Base-by-base conservation (phyloP, 1,140 invertebrate species). In the Tenebrio molitor region DNA sequence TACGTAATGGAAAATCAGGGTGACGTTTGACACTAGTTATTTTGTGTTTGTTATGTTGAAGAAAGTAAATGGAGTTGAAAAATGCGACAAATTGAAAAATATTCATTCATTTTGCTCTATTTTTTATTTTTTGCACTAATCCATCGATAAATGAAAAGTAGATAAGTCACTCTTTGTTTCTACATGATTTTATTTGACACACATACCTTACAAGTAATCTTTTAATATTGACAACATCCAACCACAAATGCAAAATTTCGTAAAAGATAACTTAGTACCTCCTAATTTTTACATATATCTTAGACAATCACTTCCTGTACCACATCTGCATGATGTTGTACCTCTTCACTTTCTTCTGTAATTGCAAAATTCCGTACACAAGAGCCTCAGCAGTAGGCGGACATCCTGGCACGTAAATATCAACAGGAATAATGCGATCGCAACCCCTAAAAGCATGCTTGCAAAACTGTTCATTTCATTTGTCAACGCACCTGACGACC, bases 341-440 rank as follows among this genome's bases (percentile, higher is more conserved):
- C 10, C 93, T 85, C 81, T 97, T 97, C 1, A 98, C 89, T 83
- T 98, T 98, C 83, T 97, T 98, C 82, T 99, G 97, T 25, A 99
- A 84, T 81, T 98, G 96, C 21, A 99, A 84, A 21, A 99, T 85
- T 72, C 95, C 96, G 83, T 99, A 99, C 71, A 99, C 84, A 1
- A 99, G 84, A 46, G 97, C 97, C 86, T 99, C 97, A 34, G 97
- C 97, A 0, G 96, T 96, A 46, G 97, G 97, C 72, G 97, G 97
- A 87, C 97, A 99, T 66, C 95, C 96, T 79, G 97, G 97, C 29
- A 99, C 96, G 84, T 99, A 99, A 80, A 99, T 97, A 85, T 99
- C 97, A 58, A 99, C 97, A 42, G 97, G 97, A 76, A 99, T 91
- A 77, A 99, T 96, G 71, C 97, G 89, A 83, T 99, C 97, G 86